phyloP scores from a whole-genome alignment of 2,888 invertebrate species.

The Melangyna quadrimaculata region DNA sequence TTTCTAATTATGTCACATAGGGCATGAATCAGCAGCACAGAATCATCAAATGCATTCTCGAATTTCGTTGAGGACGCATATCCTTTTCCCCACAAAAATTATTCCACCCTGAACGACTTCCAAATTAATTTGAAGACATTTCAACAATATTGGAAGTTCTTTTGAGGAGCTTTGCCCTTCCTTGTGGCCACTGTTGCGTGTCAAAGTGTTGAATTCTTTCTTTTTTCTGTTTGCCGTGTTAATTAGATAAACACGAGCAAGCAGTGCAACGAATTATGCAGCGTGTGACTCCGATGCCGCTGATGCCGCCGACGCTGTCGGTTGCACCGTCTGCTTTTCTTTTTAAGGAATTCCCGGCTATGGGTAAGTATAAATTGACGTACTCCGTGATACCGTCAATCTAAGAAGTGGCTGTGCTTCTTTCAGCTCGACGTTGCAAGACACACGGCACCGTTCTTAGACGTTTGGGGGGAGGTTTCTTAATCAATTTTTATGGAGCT shows the following conservation, averaged over 20 bases:
- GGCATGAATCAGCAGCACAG: conserved; percentile 37
- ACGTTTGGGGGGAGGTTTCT: conserved; percentile 32
- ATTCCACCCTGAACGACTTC: background rate
- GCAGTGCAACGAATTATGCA: conserved; percentile 29
- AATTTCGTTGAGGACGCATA: background rate
- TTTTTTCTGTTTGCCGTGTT: conserved; percentile 43
- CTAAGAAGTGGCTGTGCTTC: conserved; percentile 26
- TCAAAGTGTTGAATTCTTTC: conserved; percentile 19
- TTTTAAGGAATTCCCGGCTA: conserved; percentile 32
- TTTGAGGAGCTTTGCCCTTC: background rate
- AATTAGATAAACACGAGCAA: conserved; percentile 55
- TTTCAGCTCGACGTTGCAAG: background rate
- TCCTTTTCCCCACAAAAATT: background rate
- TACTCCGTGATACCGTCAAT: conserved; percentile 51
- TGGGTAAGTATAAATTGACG: conserved; percentile 39
- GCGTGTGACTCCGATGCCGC: conserved; percentile 11
- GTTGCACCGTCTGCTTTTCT: background rate
- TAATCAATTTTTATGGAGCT: conserved; percentile 58
- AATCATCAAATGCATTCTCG: background rate
- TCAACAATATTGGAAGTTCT: conserved; percentile 1
- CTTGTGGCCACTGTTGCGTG: conserved; percentile 5
- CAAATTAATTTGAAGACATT: conserved; percentile 15
- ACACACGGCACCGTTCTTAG: background rate
- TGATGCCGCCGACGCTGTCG: background rate
- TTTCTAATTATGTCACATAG: background rate